A percentile compares a stretch with the other conserved stretches of the same genome.
These are phyloP conservation scores for Suricata suricatta DNA, from an alignment of 2,113 vertebrate genomes.

Conservation along the genomic window DNA sequence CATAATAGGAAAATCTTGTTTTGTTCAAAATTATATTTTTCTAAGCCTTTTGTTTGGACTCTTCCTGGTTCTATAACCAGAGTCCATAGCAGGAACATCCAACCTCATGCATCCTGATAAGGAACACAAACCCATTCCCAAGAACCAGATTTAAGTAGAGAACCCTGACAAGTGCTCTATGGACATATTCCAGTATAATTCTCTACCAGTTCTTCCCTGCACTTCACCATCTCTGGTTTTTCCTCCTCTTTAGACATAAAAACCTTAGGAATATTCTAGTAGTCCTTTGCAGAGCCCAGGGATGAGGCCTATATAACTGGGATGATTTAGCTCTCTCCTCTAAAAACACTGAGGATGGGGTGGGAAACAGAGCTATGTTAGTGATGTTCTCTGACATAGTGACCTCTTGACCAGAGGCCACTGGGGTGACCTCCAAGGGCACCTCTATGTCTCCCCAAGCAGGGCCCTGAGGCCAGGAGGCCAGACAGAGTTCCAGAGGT, in stretches of 20 bases:
- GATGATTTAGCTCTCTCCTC: slow-evolving; percentile 46
- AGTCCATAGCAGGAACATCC: not conserved
- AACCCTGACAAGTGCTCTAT: not conserved
- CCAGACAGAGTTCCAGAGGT: slow-evolving; percentile 17
- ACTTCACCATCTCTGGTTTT: slow-evolving; percentile 5
- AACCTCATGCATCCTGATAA: not conserved
- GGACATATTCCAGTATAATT: not conserved
- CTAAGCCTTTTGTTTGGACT: not conserved
- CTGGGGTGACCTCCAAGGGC: slow-evolving; percentile 69
- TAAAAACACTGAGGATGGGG: not conserved
- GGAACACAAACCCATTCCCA: not conserved
- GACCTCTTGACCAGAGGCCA: slow-evolving; percentile 68
- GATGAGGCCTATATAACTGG: not conserved
- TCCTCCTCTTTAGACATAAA: slow-evolving; percentile 21
- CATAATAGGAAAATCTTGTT: not conserved
- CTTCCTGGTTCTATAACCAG: not conserved
- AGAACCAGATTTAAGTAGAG: slow-evolving; percentile 5
- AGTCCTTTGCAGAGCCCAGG: not conserved
- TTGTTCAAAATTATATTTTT: not conserved
- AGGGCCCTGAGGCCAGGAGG: not conserved
- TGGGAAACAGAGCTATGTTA: slow-evolving; percentile 10
- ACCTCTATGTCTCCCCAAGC: slow-evolving; percentile 56
- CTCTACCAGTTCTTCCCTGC: not conserved
- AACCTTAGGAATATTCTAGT: slow-evolving; percentile 38
- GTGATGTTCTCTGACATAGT: slow-evolving; percentile 23